Conservation (phyloP, 2,113 vertebrate genomes). For the Morone chrysops region DNA sequence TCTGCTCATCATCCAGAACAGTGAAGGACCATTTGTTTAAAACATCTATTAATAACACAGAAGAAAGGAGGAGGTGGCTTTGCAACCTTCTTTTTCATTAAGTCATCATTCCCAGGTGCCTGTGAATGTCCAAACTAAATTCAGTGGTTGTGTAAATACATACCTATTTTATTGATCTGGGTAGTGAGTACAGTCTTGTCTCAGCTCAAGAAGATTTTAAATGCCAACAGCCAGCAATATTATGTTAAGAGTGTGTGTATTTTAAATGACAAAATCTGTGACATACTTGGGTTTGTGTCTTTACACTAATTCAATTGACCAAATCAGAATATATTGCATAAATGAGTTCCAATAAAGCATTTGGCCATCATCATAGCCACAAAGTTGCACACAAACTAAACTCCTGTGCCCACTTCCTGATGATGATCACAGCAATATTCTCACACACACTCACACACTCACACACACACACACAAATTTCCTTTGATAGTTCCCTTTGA, state of each 20-base stretch:
- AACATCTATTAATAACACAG: background rate
- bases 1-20: background rate
- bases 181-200: background rate
- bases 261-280: background rate
- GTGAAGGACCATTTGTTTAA: background rate
- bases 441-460: no score
- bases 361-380: background rate
- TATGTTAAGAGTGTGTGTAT: background rate
- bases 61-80: background rate
- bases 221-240: background rate
- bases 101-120: background rate
- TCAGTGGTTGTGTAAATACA: background rate
- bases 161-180: background rate
- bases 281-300: background rate
- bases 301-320: background rate
- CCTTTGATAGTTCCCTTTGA: conserved; percentile 3
- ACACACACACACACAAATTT: background rate
- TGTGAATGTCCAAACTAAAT: background rate
- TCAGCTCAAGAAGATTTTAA: no score
- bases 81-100: background rate
- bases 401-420: background rate
- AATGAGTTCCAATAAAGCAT: background rate
- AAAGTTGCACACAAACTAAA: background rate
- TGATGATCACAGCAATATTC: background rate
- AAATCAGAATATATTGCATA: background rate